These are phyloP conservation scores for Albula goreensis DNA, from an alignment of 2,113 vertebrate species.

Conservation along the genomic window DNA sequence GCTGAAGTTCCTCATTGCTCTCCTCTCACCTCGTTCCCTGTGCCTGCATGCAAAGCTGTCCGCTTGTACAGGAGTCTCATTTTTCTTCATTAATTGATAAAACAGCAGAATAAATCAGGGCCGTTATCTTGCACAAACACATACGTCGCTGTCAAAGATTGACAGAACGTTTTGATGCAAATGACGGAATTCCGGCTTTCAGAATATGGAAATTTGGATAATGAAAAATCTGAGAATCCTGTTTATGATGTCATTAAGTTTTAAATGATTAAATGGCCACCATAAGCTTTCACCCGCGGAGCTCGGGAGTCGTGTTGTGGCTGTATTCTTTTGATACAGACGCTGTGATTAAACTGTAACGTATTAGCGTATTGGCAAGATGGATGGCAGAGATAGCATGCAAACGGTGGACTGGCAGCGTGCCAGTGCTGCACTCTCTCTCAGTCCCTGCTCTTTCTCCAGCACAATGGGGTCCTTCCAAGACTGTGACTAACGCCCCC, in stretches of 20 bases:
- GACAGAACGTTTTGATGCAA: no score
- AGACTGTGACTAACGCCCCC: slow-evolving; percentile 20
- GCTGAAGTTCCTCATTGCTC: no score
- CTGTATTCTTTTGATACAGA: background rate
- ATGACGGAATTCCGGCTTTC: no score
- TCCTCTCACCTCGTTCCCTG: no score
- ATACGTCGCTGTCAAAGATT: no score
- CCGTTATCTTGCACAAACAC: no score
- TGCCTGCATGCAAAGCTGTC: no score
- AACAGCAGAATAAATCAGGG: no score
- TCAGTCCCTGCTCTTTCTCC: slow-evolving; percentile 26
- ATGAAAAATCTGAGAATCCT: background rate
- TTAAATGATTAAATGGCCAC: background rate
- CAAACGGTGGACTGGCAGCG: slow-evolving; percentile 29
- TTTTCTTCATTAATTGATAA: no score
- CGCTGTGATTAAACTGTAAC: slow-evolving; percentile 1
- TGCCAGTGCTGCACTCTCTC: slow-evolving; percentile 2
- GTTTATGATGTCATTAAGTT: background rate
- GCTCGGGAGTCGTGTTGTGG: background rate
- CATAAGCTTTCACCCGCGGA: background rate
- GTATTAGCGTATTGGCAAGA: slow-evolving; percentile 16
- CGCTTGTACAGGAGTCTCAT: no score
- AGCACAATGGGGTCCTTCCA: slow-evolving; percentile 31
- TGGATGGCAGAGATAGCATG: slow-evolving; percentile 34
- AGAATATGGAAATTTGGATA: background rate